Evolutionary conservation across 2,888 invertebrate species (phyloP).

Genomic region (Loripinus fragilis): DNA sequence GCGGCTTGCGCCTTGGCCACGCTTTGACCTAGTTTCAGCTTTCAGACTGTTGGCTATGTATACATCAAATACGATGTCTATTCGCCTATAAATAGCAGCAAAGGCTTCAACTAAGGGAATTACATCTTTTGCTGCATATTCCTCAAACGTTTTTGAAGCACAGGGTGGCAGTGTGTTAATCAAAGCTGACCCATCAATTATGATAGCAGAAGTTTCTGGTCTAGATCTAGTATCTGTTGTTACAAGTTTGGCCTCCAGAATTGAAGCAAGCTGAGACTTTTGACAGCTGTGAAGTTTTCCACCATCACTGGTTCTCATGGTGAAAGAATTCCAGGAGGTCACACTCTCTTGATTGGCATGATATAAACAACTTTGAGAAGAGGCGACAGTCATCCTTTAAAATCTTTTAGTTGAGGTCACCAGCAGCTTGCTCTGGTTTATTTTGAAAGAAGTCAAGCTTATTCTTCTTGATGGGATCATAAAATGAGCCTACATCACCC

Average conservation of each 20-base stretch:
- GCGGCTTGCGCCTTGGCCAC: too few relatives aligned
- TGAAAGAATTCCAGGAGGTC: background rate
- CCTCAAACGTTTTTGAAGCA: background rate
- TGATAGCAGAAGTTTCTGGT: background rate
- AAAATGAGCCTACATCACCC: too few relatives aligned
- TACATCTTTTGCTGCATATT: slow-evolving; percentile 21
- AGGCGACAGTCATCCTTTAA: too few relatives aligned
- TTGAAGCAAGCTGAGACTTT: slow-evolving; percentile 1
- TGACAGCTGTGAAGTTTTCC: background rate
- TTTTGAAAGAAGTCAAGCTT: too few relatives aligned
- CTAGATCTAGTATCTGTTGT: background rate
- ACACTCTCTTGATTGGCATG: background rate
- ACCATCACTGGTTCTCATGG: background rate
- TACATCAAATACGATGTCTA: slow-evolving; percentile 50
- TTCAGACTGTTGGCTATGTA: slow-evolving; percentile 44
- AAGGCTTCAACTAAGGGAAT: slow-evolving; percentile 32
- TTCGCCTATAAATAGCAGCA: slow-evolving; percentile 33
- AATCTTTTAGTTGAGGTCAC: too few relatives aligned
- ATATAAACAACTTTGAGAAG: background rate
- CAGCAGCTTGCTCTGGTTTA: too few relatives aligned
- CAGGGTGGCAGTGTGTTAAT: background rate
- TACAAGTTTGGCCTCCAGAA: background rate
- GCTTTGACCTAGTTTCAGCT: slow-evolving; percentile 40
- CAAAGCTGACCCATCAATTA: background rate
- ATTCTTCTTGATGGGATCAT: too few relatives aligned